phyloP scores from a whole-genome alignment of 2,888 invertebrate species.

The Elysia crispata region DNA sequence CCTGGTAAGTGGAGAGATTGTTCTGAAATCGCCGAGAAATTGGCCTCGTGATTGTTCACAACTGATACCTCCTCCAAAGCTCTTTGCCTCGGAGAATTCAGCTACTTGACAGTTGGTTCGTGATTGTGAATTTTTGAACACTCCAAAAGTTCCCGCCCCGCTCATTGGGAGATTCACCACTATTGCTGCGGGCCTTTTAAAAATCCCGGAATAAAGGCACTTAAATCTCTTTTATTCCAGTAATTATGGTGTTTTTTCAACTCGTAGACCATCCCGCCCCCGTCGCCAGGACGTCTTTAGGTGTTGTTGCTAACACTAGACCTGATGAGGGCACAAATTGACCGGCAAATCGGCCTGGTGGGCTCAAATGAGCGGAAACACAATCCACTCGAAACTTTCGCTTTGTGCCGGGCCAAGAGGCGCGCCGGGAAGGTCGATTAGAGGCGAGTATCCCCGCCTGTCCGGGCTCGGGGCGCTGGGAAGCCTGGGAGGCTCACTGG shows the following conservation, averaged over 20 bases:
- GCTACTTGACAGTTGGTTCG: constrained; percentile 28
- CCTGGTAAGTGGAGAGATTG: constrained; percentile 29
- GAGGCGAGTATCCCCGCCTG: constrained; percentile 23
- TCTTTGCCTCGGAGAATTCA: constrained; percentile 23
- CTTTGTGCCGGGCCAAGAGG: constrained; percentile 39
- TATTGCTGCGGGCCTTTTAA: constrained; percentile 32
- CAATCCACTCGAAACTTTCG: constrained; percentile 48
- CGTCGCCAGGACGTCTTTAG: constrained; percentile 34
- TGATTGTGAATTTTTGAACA: neutral
- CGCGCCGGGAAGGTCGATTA: constrained; percentile 32
- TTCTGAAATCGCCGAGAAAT: constrained; percentile 18
- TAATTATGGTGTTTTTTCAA: constrained; percentile 48
- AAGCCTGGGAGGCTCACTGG: too few species aligned
- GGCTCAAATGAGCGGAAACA: constrained; percentile 47
- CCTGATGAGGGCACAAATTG: constrained; percentile 48
- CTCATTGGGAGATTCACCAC: neutral
- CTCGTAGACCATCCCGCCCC: constrained; percentile 31
- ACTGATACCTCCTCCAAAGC: constrained; percentile 38
- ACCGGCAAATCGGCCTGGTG: constrained; percentile 50
- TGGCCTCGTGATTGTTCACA: constrained; percentile 41
- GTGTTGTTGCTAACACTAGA: constrained; percentile 45
- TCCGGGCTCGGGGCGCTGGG: neutral
- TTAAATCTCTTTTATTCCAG: constrained; percentile 37
- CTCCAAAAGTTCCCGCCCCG: constrained; percentile 9
- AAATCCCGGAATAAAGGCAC: constrained; percentile 42